These are phyloP conservation scores for Tholera decimalis DNA, from an alignment of 2,888 invertebrate species.

Conservation along the genomic window DNA sequence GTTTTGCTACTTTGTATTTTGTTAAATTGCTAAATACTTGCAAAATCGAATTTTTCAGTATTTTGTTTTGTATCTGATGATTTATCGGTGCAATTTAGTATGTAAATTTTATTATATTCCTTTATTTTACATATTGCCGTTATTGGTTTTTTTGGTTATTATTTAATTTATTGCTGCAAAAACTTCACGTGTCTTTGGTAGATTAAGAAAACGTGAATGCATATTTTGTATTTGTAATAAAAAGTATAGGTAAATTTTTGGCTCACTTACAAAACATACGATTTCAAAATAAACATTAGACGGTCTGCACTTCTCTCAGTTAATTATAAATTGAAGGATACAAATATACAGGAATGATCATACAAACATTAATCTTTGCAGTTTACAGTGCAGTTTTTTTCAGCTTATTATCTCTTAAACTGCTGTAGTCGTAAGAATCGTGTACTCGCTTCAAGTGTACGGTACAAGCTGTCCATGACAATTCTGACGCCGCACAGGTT, in stretches of 20 bases:
- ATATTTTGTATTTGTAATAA: not conserved
- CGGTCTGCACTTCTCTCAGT: constrained; percentile 19
- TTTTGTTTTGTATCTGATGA: constrained; percentile 21
- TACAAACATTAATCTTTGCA: not conserved
- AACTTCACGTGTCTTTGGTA: not conserved
- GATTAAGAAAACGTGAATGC: constrained; percentile 20
- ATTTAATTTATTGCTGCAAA: constrained; percentile 4
- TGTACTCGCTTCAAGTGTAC: too few species aligned
- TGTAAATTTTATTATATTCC: constrained; percentile 3
- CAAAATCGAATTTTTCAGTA: constrained; percentile 28
- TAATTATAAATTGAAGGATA: constrained; percentile 8
- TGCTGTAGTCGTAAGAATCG: constrained; percentile 8
- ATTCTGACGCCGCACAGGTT: constrained; percentile 3
- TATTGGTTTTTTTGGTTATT: not conserved
- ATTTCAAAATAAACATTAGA: constrained; percentile 35
- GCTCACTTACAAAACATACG: constrained; percentile 25
- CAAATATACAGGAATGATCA: not conserved
- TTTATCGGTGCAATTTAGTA: constrained; percentile 3
- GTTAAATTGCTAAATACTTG: constrained; percentile 9
- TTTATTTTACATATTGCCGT: constrained; percentile 11
- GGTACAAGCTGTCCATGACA: constrained; percentile 22
- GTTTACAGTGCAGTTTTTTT: not conserved
- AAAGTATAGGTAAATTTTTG: constrained; percentile 2
- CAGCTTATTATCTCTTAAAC: constrained; percentile 27
- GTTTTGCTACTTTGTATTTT: not conserved